These are phyloP conservation scores for Mystacides longicornis DNA, from an alignment of 2,888 invertebrate genomes.

Conservation along the genomic window DNA sequence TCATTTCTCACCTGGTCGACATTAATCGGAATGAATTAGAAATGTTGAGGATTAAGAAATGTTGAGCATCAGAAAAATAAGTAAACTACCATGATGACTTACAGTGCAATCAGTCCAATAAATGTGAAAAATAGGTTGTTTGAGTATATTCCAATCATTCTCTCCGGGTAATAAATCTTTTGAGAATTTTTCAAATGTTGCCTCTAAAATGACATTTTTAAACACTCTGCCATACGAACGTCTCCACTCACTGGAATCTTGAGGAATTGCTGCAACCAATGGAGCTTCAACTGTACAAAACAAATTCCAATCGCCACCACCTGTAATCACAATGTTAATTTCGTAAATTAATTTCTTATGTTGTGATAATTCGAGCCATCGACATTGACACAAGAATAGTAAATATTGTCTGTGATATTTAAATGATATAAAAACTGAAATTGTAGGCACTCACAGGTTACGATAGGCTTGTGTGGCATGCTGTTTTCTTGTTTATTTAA, in stretches of 20 bases:
- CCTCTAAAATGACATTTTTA: slow-evolving; percentile 76
- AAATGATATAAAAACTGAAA: too few relatives aligned
- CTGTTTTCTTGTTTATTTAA: slow-evolving; percentile 44
- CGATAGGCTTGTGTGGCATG: slow-evolving; percentile 63
- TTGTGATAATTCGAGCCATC: too few relatives aligned
- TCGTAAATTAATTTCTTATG: neutral
- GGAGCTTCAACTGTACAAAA: slow-evolving; percentile 76
- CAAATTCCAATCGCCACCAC: slow-evolving; percentile 77
- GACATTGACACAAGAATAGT: too few relatives aligned
- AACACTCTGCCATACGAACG: slow-evolving; percentile 81
- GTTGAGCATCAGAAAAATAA: too few relatives aligned
- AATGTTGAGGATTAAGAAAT: too few relatives aligned
- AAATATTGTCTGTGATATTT: too few relatives aligned
- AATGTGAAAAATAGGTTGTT: slow-evolving; percentile 86
- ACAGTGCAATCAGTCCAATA: slow-evolving; percentile 94
- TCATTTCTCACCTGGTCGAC: too few relatives aligned
- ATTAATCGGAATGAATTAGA: too few relatives aligned
- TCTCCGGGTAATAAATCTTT: slow-evolving; percentile 66
- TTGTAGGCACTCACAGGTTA: slow-evolving; percentile 66
- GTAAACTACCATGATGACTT: too few relatives aligned
- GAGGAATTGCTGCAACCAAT: slow-evolving; percentile 71
- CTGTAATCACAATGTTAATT: slow-evolving; percentile 39
- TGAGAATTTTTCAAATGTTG: slow-evolving; percentile 73
- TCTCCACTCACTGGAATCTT: slow-evolving; percentile 87
- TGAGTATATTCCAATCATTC: slow-evolving; percentile 69